phyloP scores from a whole-genome alignment of 2,113 vertebrate genomes.

The Hyla sarda region DNA sequence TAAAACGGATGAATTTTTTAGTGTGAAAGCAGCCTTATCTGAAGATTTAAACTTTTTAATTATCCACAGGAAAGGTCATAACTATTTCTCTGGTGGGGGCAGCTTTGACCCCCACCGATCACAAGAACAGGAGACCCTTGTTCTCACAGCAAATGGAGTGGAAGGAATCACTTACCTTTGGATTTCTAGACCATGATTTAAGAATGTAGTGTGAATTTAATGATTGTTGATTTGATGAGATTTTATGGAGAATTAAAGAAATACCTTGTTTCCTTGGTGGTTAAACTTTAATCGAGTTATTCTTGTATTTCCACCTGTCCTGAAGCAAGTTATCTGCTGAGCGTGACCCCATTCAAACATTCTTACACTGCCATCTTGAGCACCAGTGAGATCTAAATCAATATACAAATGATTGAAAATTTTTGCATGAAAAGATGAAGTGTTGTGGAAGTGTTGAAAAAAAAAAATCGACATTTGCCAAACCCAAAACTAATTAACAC shows the following conservation, averaged over 20 bases:
- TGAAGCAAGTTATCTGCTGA: conserved; percentile 95
- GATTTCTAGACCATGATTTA: too few relatives aligned
- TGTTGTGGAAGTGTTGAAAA: neutral
- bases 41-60: too few relatives aligned
- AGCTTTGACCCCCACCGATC: too few relatives aligned
- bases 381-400: conserved; percentile 90
- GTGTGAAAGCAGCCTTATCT: too few relatives aligned
- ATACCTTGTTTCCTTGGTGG: conserved; percentile 97
- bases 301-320: conserved; percentile 92
- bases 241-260: neutral
- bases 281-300: conserved; percentile 95
- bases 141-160: too few relatives aligned
- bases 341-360: conserved; percentile 99
- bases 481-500: too few relatives aligned
- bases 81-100: too few relatives aligned
- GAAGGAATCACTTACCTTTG: too few relatives aligned
- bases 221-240: neutral
- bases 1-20: too few relatives aligned
- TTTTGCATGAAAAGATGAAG: neutral
- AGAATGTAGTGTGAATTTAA: neutral
- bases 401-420: neutral
- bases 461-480: too few relatives aligned
- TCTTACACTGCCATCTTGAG: conserved; percentile 95
- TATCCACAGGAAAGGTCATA: too few relatives aligned
- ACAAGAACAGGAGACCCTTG: too few relatives aligned